phyloP scores from a whole-genome alignment of 2,113 vertebrate genomes.

The human (Homo sapiens) region GRCh38 chr4:38654001-38654500 shows the following conservation, averaged over 20 bases:
- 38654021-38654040: too few relatives aligned
- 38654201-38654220: neutral
- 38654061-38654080: too few relatives aligned
- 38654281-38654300: constrained; percentile 10
- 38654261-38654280: neutral
- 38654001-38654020: too few relatives aligned
- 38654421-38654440: constrained; percentile 77
- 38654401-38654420: constrained; percentile 78
- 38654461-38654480: constrained; percentile 76
- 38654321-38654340: constrained; percentile 47
- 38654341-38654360: constrained; percentile 1
- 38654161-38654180: neutral
- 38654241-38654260: neutral
- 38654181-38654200: neutral
- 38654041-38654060: too few relatives aligned
- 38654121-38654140: too few relatives aligned
- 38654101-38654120: too few relatives aligned
- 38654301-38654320: neutral
- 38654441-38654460: constrained; percentile 78
- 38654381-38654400: constrained; percentile 76
- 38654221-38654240: neutral
- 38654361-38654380: constrained; percentile 59
- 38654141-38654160: neutral
- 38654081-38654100: too few relatives aligned
- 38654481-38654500: constrained; percentile 71